Evolutionary conservation across 2,797 vertebrate genomes (phyloP).

Genomic region (Sparidentex hasta): DNA sequence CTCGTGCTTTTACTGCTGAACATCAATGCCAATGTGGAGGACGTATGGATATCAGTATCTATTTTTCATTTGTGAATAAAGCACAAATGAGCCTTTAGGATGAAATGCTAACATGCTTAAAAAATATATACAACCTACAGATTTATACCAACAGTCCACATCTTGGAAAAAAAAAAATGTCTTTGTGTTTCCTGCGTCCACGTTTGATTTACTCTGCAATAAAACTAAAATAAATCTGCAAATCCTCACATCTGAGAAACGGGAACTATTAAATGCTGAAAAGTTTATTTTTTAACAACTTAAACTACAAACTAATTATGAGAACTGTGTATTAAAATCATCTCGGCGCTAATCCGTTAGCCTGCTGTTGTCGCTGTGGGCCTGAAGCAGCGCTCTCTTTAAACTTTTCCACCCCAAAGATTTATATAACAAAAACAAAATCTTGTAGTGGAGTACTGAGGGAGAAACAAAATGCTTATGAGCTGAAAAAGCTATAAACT

Average conservation of each 20-base stretch:
- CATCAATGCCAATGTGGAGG: no score
- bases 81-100: no score
- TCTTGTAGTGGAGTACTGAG: background rate
- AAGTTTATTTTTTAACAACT: background rate
- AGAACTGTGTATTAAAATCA: background rate
- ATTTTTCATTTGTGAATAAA: no score
- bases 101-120: no score
- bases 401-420: conserved; percentile 14
- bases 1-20: no score
- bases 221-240: background rate
- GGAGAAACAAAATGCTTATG: conserved; percentile 11
- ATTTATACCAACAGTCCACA: no score
- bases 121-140: no score
- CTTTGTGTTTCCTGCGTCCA: background rate
- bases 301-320: background rate
- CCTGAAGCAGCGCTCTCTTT: background rate
- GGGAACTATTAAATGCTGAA: background rate
- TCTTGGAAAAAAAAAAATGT: background rate
- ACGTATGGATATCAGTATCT: no score
- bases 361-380: background rate
- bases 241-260: background rate
- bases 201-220: background rate
- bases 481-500: conserved; percentile 35
- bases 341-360: background rate
- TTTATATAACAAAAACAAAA: conserved; percentile 7